Conservation (phyloP, 2,797 vertebrate species). For the Pyrrhura leucotis region DNA sequence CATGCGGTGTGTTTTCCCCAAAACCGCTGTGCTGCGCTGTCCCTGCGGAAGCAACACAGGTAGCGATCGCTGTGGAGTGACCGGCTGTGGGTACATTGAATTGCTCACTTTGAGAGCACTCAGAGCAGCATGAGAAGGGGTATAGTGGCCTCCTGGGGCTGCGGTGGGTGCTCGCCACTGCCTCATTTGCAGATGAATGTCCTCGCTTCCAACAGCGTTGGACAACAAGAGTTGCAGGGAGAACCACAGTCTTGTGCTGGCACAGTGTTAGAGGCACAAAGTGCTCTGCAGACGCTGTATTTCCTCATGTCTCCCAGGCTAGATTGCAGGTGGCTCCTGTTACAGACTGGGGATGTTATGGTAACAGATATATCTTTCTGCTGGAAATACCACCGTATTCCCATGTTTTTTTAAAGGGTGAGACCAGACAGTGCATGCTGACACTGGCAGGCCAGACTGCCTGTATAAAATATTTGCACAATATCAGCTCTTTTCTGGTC, state of each 20-base stretch:
- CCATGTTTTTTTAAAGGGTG: neutral
- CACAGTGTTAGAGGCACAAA: neutral
- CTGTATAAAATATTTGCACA: neutral
- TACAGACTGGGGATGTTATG: neutral
- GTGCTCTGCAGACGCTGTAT: fast-evolving
- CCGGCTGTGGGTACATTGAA: fast-evolving
- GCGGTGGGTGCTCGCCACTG: fast-evolving
- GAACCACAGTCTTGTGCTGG: neutral
- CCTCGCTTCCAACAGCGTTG: fast-evolving
- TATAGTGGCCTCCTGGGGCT: too few relatives aligned
- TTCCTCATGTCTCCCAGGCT: fast-evolving
- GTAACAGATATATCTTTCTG: neutral
- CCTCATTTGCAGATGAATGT: neutral
- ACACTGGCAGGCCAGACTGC: neutral
- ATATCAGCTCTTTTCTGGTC: neutral
- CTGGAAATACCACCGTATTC: neutral
- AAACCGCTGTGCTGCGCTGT: fast-evolving
- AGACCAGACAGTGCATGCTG: neutral
- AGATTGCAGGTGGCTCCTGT: neutral
- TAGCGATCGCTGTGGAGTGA: fast-evolving
- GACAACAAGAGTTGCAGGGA: neutral
- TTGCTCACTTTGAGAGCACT: fast-evolving
- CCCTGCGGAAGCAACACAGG: fast-evolving
- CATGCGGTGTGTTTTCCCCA: fast-evolving
- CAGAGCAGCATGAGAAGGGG: neutral